Evolutionary conservation across 2,113 vertebrate species (phyloP).

Genomic region (Eonycteris spelaea): DNA sequence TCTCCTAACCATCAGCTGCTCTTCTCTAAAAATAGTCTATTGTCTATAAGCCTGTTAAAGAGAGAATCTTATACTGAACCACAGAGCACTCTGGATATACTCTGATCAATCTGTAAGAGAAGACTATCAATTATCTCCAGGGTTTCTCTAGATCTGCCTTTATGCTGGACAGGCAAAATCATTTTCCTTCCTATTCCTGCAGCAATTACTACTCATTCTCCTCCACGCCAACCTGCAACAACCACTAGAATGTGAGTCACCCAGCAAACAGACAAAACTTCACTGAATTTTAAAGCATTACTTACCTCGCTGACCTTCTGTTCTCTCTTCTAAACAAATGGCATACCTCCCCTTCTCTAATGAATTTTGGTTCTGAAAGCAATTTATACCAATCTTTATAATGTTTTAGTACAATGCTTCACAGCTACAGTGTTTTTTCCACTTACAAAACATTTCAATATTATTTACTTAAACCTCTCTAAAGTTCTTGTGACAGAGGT

Average conservation of each 20-base stretch:
- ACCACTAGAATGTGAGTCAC: not conserved
- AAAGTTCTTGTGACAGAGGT: not conserved
- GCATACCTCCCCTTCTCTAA: not conserved
- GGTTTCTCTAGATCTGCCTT: not conserved
- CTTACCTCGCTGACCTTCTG: not conserved
- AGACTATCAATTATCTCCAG: not conserved
- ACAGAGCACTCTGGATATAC: not conserved
- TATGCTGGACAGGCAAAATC: not conserved
- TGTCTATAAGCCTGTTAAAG: not conserved
- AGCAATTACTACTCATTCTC: not conserved
- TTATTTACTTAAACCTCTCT: slow-evolving; percentile 37
- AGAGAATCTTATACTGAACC: not conserved
- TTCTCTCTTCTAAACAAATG: not conserved
- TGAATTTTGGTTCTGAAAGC: not conserved
- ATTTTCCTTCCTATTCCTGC: not conserved
- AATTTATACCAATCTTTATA: not conserved
- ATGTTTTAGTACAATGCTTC: not conserved
- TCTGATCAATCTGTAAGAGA: not conserved
- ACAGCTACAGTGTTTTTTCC: not conserved
- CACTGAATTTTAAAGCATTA: not conserved
- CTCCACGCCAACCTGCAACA: not conserved
- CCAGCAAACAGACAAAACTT: not conserved
- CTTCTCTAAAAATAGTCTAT: not conserved
- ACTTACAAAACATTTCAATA: slow-evolving; percentile 15
- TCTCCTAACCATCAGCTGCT: not conserved